Evolutionary conservation across 1,140 invertebrate genomes (phyloP).

Genomic region (Drosophila kikkawai): DNA sequence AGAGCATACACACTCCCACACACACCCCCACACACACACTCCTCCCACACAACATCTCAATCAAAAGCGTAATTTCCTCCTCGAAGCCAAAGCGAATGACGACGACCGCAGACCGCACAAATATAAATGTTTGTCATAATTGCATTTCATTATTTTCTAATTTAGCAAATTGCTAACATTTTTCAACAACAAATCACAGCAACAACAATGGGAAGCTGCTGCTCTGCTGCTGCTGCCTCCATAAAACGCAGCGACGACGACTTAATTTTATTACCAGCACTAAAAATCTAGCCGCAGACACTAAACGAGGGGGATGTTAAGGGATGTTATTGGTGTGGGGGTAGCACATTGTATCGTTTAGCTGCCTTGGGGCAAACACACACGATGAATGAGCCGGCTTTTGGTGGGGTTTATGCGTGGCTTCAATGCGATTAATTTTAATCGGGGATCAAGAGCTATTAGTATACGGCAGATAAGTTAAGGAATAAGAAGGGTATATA

Average conservation of each 20-base stretch:
- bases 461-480: background rate
- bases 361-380: constrained; percentile 34
- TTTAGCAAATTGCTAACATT: constrained; percentile 81
- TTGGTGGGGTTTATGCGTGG: constrained; percentile 34
- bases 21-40: background rate
- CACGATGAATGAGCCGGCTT: constrained; percentile 5
- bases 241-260: constrained; percentile 78
- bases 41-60: constrained; percentile 20
- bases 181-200: constrained; percentile 59
- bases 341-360: constrained; percentile 51
- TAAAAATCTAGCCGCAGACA: constrained; percentile 79
- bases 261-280: constrained; percentile 82
- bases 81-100: constrained; percentile 37
- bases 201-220: constrained; percentile 37
- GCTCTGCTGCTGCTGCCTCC: constrained; percentile 12
- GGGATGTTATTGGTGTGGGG: constrained; percentile 1
- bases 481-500: no score
- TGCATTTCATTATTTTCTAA: constrained; percentile 84
- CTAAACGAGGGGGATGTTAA: constrained; percentile 39
- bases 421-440: constrained; percentile 23
- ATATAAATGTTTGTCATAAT: constrained; percentile 83
- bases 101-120: constrained; percentile 73
- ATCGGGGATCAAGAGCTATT: constrained; percentile 32
- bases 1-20: constrained; percentile 11
- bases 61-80: constrained; percentile 60